phyloP scores from a whole-genome alignment of 2,797 vertebrate genomes.

The Carduelis carduelis region DNA sequence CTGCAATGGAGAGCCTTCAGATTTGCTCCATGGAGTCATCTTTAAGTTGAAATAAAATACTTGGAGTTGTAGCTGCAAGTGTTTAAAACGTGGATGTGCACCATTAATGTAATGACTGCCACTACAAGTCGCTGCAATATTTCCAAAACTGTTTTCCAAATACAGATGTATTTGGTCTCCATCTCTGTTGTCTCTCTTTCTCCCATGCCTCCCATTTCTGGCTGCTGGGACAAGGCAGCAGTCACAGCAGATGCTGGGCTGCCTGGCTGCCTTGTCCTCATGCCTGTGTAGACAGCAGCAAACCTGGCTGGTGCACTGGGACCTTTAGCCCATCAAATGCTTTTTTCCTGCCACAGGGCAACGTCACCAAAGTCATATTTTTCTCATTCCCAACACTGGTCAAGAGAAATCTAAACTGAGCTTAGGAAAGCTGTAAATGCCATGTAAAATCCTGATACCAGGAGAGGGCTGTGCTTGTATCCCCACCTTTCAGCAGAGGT shows the following conservation, averaged over 20 bases:
- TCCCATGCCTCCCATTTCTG: background rate
- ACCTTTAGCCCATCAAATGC: background rate
- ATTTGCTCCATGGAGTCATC: background rate
- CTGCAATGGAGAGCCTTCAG: background rate
- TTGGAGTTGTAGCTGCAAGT: background rate
- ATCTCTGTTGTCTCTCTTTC: background rate
- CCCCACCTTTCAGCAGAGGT: slow-evolving; percentile 7
- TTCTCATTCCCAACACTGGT: background rate
- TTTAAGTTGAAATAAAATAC: background rate
- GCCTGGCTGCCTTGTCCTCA: background rate
- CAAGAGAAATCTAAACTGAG: background rate
- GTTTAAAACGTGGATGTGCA: background rate
- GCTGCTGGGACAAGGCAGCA: background rate
- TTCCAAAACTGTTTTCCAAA: background rate
- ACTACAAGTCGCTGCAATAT: background rate
- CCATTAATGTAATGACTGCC: background rate
- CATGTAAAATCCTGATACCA: background rate
- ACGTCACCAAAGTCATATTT: background rate
- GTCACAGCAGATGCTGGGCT: background rate
- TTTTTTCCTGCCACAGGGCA: background rate
- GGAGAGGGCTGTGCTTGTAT: background rate
- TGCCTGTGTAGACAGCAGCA: background rate
- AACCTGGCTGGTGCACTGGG: background rate
- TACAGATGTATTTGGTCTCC: background rate
- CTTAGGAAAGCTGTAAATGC: background rate